Conservation (phyloP, 2,797 vertebrate species). For the Ceyx erithaca region DNA sequence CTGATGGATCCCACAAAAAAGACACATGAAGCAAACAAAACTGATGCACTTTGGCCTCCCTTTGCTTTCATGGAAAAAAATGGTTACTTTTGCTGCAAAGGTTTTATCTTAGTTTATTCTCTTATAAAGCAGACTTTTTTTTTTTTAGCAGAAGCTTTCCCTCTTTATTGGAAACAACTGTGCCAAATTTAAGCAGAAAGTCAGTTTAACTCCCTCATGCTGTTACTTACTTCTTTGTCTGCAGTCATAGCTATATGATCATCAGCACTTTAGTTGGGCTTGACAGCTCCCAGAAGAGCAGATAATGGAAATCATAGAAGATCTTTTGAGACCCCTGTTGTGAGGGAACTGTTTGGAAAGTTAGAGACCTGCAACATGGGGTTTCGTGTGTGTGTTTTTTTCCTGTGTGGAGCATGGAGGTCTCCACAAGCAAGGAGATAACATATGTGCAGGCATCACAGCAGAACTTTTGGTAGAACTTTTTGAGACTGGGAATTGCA, state of each 20-base stretch:
- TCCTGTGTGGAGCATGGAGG: fast-evolving
- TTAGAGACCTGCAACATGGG: not conserved
- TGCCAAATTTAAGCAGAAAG: not conserved
- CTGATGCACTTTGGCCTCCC: not conserved
- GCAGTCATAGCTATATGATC: not conserved
- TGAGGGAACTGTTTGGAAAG: not conserved
- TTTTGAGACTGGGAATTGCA: not conserved
- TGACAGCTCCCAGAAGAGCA: not conserved
- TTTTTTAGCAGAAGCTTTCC: not conserved
- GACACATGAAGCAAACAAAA: constrained; percentile 16
- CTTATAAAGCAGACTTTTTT: not conserved
- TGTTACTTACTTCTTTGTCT: not conserved
- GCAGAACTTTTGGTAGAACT: not conserved
- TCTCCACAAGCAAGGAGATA: not conserved
- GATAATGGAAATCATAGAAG: not conserved
- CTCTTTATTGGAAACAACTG: constrained; percentile 39
- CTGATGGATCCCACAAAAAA: not conserved
- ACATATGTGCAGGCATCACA: fast-evolving
- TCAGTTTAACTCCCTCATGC: not conserved
- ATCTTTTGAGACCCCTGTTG: not conserved
- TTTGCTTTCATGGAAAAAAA: not conserved
- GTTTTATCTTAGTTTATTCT: constrained; percentile 47
- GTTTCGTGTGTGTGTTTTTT: not conserved
- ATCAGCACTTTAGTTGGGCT: not conserved
- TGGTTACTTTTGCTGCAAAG: not conserved